These are phyloP conservation scores for Ericerus pela DNA, from an alignment of 1,140 invertebrate genomes.

Conservation along the genomic window DNA sequence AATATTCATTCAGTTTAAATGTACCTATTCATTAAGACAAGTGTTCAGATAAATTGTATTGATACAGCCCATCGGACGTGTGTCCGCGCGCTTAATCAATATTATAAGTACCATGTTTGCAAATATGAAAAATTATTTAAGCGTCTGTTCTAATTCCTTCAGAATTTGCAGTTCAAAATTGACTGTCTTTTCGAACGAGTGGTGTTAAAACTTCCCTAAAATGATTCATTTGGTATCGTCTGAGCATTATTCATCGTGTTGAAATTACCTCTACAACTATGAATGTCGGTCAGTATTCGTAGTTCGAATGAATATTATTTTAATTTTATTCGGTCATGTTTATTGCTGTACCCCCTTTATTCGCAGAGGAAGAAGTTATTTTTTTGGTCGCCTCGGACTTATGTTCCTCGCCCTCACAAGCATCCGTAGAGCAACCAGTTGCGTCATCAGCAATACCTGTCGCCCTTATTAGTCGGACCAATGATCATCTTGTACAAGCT, in stretches of 20 bases:
- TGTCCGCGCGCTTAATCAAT: too few species aligned
- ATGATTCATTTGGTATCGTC: neutral
- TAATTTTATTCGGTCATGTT: neutral
- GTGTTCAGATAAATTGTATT: too few species aligned
- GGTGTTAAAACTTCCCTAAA: neutral
- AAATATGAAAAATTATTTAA: neutral
- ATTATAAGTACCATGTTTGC: neutral
- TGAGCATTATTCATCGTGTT: neutral
- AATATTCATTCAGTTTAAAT: too few species aligned
- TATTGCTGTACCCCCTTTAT: neutral
- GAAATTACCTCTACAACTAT: neutral
- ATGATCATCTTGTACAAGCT: neutral
- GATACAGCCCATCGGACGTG: too few species aligned
- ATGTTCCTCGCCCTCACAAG: neutral
- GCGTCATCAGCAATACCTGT: neutral
- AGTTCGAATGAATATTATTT: neutral
- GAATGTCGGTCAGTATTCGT: neutral
- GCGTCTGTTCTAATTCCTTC: neutral
- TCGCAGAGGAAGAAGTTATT: neutral
- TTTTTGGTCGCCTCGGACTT: neutral
- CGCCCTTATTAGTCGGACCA: neutral
- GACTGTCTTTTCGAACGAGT: neutral
- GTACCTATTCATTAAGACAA: too few species aligned
- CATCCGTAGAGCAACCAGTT: neutral
- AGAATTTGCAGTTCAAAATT: neutral